phyloP scores from a whole-genome alignment of 2,797 vertebrate genomes.

The Rhinichthys osculus region DNA sequence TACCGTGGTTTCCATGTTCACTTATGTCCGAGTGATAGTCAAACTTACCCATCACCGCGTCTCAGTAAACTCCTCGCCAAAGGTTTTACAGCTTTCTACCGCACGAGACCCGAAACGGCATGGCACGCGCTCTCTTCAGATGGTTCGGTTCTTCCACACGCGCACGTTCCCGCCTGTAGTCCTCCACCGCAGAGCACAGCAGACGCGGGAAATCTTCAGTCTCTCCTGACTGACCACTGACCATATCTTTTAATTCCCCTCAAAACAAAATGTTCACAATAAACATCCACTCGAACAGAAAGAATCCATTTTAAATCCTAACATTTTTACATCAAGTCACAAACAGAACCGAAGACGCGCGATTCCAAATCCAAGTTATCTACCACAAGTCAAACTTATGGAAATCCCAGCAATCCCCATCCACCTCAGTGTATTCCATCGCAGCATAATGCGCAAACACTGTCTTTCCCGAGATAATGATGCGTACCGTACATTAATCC shows the following conservation, averaged over 20 bases:
- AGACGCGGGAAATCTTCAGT: slow-evolving; percentile 50
- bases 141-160: slow-evolving; percentile 74
- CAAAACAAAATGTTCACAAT: slow-evolving; percentile 42
- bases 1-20: slow-evolving; percentile 3
- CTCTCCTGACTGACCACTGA: slow-evolving; percentile 59
- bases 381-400: slow-evolving; percentile 63
- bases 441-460: slow-evolving; percentile 59
- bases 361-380: slow-evolving; percentile 72
- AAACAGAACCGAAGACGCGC: slow-evolving; percentile 67
- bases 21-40: slow-evolving; percentile 8
- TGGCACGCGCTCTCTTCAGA: slow-evolving; percentile 75
- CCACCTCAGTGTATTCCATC: slow-evolving; percentile 58
- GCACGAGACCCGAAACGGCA: slow-evolving; percentile 78
- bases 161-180: slow-evolving; percentile 71
- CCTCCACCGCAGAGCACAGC: slow-evolving; percentile 67
- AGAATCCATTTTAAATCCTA: slow-evolving; percentile 52
- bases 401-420: slow-evolving; percentile 60
- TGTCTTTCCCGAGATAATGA: slow-evolving; percentile 59
- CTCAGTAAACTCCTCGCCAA: slow-evolving; percentile 77
- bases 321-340: slow-evolving; percentile 55
- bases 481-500: slow-evolving; percentile 40
- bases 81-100: slow-evolving; percentile 77
- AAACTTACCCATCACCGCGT: slow-evolving; percentile 81
- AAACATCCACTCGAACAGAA: slow-evolving; percentile 17
- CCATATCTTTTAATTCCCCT: slow-evolving; percentile 69